Conservation (phyloP, 2,888 invertebrate genomes). For the Ectobius pallidus region DNA sequence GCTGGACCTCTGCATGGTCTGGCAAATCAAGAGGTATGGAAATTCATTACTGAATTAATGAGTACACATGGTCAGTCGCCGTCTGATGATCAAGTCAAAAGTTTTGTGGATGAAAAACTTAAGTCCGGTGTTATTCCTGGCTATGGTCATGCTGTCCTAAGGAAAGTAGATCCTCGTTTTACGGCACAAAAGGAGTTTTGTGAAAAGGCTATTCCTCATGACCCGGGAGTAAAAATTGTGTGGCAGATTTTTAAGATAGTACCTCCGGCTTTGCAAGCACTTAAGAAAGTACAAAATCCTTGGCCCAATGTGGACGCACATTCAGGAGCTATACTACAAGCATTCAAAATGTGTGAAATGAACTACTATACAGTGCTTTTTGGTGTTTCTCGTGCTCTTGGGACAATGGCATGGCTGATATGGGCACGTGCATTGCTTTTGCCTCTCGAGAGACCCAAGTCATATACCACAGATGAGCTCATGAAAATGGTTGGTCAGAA, state of each 20-base stretch:
- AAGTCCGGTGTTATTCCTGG: conserved; percentile 68
- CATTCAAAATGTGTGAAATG: conserved; percentile 68
- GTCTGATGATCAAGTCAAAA: conserved; percentile 60
- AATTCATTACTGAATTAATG: conserved; percentile 62
- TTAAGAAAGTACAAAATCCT: conserved; percentile 68
- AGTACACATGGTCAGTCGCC: conserved; percentile 57
- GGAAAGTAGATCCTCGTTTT: conserved; percentile 69
- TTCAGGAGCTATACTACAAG: conserved; percentile 63
- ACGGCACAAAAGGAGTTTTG: conserved; percentile 67
- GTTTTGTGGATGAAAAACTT: conserved; percentile 65
- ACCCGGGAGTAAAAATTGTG: conserved; percentile 53
- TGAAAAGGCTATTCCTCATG: conserved; percentile 54
- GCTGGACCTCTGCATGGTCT: conserved; percentile 38
- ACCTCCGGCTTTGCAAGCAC: conserved; percentile 64
- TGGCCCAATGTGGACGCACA: conserved; percentile 73
- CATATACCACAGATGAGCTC: conserved; percentile 23
- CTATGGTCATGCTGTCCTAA: conserved; percentile 67
- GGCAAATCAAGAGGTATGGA: conserved; percentile 39
- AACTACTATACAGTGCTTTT: conserved; percentile 69
- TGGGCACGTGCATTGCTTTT: conserved; percentile 65
- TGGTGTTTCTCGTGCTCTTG: conserved; percentile 66
- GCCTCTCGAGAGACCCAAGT: conserved; percentile 56
- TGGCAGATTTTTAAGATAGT: conserved; percentile 64
- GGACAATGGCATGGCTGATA: conserved; percentile 62
- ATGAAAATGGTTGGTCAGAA: conserved; percentile 15